Percentiles rank a stretch among this genome's conserved stretches.
Evolutionary conservation across 2,797 vertebrate genomes (phyloP).

Genomic region (Uromys caudimaculatus): DNA sequence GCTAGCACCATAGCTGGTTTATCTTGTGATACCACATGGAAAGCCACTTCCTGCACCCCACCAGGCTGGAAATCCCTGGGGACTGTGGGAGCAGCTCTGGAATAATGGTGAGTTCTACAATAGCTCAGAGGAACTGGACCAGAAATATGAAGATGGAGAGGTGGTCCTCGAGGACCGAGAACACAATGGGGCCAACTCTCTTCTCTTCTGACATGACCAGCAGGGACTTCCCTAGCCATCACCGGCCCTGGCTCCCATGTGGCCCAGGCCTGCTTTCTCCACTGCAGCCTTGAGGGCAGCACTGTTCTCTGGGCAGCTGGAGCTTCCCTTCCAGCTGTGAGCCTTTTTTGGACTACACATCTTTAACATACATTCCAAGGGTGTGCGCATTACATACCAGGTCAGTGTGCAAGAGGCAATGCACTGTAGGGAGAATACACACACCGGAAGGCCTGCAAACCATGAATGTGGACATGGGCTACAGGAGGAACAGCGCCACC

Average conservation of each 20-base stretch:
- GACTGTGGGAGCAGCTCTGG: neutral
- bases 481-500: conserved; percentile 92
- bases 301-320: conserved; percentile 39
- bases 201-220: conserved; percentile 92
- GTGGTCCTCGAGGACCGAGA: neutral
- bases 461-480: conserved; percentile 94
- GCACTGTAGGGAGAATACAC: conserved; percentile 93
- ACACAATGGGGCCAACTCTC: conserved; percentile 75
- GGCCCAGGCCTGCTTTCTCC: conserved; percentile 91
- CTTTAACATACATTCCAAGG: conserved; percentile 92
- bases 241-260: conserved; percentile 89
- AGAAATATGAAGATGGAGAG: neutral
- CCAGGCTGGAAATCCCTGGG: neutral
- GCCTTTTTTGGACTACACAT: conserved; percentile 94
- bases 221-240: conserved; percentile 86
- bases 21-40: neutral
- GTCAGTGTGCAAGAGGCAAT: conserved; percentile 94
- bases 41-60: neutral
- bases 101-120: neutral
- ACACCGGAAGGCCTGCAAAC: conserved; percentile 95
- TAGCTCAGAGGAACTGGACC: neutral
- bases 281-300: conserved; percentile 89
- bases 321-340: conserved; percentile 91
- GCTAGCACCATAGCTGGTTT: neutral
- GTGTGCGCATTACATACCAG: conserved; percentile 93